A percentile compares a stretch with the other conserved stretches of the same genome.
Evolutionary conservation across 1,140 invertebrate genomes (phyloP).

Genomic region (Orius insidiosus): DNA sequence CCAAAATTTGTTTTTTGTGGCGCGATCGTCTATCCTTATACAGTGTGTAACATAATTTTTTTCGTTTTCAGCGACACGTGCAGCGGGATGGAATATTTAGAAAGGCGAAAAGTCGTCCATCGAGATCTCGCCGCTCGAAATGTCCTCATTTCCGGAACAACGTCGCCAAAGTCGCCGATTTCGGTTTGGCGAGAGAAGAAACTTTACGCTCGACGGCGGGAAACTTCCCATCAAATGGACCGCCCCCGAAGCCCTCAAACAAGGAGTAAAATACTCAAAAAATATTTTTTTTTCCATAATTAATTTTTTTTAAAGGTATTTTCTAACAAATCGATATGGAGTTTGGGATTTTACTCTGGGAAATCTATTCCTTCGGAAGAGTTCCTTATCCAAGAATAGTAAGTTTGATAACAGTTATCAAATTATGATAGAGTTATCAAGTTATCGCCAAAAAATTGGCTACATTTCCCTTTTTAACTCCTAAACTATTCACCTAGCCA

Average conservation of each 20-base stretch:
- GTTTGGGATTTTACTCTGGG: conserved; percentile 98
- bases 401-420: too few relatives aligned
- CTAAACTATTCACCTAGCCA: too few relatives aligned
- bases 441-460: too few relatives aligned
- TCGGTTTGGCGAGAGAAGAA: conserved; percentile 82
- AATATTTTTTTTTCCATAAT: too few relatives aligned
- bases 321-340: conserved; percentile 99
- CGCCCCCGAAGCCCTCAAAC: conserved; percentile 91
- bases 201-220: conserved; percentile 60
- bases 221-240: conserved; percentile 99
- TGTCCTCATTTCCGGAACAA: conserved; percentile 86
- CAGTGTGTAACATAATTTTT: too few relatives aligned
- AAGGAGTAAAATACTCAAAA: conserved; percentile 62
- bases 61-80: conserved; percentile 96
- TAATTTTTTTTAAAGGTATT: too few relatives aligned
- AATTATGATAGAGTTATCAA: too few relatives aligned
- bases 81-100: conserved; percentile 96
- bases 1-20: too few relatives aligned
- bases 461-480: too few relatives aligned
- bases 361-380: conserved; percentile 98
- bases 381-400: conserved; percentile 98
- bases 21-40: too few relatives aligned
- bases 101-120: conserved; percentile 90
- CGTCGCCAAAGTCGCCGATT: conserved; percentile 95
- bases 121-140: conserved; percentile 96